A percentile compares a stretch with the other conserved stretches of the same genome.
phyloP scores from a whole-genome alignment of 2,888 invertebrate genomes.

The Drosophila mulleri region DNA sequence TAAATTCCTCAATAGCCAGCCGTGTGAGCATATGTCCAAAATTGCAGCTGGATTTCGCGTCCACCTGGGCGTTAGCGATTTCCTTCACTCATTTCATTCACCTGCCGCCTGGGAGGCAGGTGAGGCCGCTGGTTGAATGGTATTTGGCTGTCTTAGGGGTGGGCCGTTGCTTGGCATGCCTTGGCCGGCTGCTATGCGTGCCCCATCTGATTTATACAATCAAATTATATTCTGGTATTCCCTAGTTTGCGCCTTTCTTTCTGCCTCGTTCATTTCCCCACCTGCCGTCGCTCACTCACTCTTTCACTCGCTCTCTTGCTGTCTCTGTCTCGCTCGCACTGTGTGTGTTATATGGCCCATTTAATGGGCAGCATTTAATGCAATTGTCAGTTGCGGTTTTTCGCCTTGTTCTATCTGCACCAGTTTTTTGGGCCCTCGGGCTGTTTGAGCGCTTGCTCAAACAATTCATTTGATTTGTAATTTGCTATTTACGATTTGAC shows the following conservation, averaged over 20 bases:
- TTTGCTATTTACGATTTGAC: background rate
- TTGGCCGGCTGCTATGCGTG: constrained; percentile 58
- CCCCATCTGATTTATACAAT: constrained; percentile 74
- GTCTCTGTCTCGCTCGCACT: background rate
- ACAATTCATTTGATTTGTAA: background rate
- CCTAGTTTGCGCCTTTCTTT: constrained; percentile 36
- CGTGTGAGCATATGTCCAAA: constrained; percentile 16
- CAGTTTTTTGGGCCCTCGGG: background rate
- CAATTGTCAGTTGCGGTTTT: constrained; percentile 30
- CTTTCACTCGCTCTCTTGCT: background rate
- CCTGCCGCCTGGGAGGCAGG: background rate
- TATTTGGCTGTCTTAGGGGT: background rate
- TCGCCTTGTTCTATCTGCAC: constrained; percentile 20
- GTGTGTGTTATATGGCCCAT: constrained; percentile 20
- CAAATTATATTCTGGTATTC: constrained; percentile 66
- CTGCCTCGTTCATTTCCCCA: constrained; percentile 16
- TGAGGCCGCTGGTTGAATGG: background rate
- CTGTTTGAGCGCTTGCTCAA: background rate
- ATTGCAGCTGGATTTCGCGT: constrained; percentile 24
- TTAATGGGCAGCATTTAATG: constrained; percentile 39
- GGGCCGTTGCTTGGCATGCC: constrained; percentile 3
- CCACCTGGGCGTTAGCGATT: constrained; percentile 34
- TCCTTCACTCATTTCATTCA: constrained; percentile 1
- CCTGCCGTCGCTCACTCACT: background rate
- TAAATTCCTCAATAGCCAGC: constrained; percentile 33